A percentile compares a stretch with the other conserved stretches of the same genome.
Conservation (phyloP, 2,113 vertebrate species). For the Tachysurus vachellii region DNA sequence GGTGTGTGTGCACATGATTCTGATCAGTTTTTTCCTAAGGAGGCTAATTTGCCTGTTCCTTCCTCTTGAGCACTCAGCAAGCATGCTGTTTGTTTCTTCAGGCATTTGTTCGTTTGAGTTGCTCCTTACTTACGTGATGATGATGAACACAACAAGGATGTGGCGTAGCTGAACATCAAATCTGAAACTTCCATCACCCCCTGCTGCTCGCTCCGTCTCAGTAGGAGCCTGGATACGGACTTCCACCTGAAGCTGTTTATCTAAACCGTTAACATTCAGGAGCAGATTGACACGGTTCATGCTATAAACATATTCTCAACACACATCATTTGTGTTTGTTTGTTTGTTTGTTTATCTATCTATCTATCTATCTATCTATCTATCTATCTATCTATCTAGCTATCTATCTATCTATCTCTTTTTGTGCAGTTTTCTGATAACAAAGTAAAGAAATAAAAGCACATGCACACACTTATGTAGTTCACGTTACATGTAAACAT, state of each 20-base stretch:
- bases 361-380: no score
- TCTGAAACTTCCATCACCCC: neutral
- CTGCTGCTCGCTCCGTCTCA: neutral
- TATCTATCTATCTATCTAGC: no score
- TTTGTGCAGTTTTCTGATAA: no score
- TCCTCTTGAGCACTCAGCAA: neutral
- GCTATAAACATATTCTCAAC: neutral
- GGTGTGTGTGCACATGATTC: no score
- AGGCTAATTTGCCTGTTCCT: conserved; percentile 19
- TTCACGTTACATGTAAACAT: no score
- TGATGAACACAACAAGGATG: neutral
- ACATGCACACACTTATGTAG: no score
- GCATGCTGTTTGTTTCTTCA: neutral
- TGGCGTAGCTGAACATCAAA: conserved; percentile 11
- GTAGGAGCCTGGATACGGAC: neutral
- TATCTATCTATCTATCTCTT: no score
- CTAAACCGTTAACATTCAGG: neutral
- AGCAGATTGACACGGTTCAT: neutral
- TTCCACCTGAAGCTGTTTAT: neutral
- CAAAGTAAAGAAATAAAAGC: no score
- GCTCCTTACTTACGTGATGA: neutral
- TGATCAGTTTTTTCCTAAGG: conserved; percentile 22
- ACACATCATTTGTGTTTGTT: neutral
- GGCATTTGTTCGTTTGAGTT: conserved; percentile 30
- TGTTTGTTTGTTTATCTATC: neutral